A percentile compares a stretch with the other conserved stretches of the same genome.
Conservation (phyloP, 1,140 invertebrate species). For the Eriocheir sinensis region DNA sequence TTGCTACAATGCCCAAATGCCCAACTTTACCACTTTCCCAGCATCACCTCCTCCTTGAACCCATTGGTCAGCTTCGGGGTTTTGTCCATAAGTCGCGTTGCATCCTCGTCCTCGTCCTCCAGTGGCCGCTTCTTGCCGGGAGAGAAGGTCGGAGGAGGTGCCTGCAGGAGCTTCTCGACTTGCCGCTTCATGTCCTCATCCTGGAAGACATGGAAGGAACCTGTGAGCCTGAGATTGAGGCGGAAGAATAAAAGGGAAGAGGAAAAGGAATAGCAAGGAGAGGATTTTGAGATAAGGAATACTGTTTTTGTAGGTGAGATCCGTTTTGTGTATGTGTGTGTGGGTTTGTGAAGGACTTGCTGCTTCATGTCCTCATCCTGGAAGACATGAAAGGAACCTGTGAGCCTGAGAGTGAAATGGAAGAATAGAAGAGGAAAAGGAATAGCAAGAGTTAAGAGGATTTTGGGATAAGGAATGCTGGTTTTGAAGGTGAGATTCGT, state of each 20-base stretch:
- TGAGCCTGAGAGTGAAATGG: no score
- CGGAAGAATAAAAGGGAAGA: no score
- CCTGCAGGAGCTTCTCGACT: background rate
- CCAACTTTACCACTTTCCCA: background rate
- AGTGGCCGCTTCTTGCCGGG: background rate
- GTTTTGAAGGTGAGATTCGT: no score
- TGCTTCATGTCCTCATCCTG: background rate
- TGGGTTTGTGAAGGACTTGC: no score
- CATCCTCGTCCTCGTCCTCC: background rate
- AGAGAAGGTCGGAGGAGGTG: background rate
- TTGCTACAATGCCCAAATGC: background rate
- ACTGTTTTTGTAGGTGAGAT: no score
- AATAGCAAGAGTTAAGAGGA: no score
- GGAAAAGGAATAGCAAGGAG: no score
- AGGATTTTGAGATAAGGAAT: no score
- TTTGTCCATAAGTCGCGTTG: background rate
- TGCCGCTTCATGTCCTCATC: background rate
- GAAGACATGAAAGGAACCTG: background rate
- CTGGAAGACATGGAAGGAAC: background rate
- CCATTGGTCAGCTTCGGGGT: background rate
- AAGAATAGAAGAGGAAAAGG: no score
- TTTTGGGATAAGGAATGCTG: no score
- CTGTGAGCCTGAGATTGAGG: no score
- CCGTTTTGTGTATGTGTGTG: no score
- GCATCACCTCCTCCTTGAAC: background rate